phyloP scores from a whole-genome alignment of 2,797 vertebrate species.

The Gymnodraco acuticeps region DNA sequence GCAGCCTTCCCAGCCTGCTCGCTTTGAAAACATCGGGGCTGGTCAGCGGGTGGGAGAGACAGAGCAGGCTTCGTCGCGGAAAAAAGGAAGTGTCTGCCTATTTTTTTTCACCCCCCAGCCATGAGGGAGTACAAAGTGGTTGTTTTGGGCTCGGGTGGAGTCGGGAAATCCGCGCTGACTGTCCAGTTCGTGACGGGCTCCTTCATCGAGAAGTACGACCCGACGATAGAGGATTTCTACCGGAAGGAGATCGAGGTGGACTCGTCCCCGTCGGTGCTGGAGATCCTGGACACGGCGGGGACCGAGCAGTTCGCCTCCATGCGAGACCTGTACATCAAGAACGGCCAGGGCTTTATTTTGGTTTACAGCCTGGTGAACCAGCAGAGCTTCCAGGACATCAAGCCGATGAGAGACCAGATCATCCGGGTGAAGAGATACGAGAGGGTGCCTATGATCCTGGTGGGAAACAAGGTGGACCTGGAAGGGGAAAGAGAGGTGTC shows the following conservation, averaged over 20 bases:
- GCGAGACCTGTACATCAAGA: conserved; percentile 95
- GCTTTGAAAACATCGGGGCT: conserved; percentile 78
- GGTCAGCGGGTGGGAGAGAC: conserved; percentile 66
- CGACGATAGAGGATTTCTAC: conserved; percentile 96
- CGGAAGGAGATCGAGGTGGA: conserved; percentile 97
- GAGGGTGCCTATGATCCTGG: conserved; percentile 95
- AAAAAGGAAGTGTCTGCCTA: conserved; percentile 71
- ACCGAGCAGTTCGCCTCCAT: conserved; percentile 96
- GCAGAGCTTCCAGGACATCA: conserved; percentile 97
- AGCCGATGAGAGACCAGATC: conserved; percentile 96
- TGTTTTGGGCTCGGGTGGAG: conserved; percentile 93
- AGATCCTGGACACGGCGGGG: conserved; percentile 94
- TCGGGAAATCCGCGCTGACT: conserved; percentile 94
- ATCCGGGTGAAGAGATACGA: conserved; percentile 95
- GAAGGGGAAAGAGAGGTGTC: conserved; percentile 95
- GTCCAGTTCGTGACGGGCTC: conserved; percentile 95
- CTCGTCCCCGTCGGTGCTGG: conserved; percentile 94
- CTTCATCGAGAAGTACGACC: conserved; percentile 96
- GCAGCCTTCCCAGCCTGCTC: conserved; percentile 65
- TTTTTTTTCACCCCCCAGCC: conserved; percentile 44
- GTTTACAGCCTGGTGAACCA: conserved; percentile 95
- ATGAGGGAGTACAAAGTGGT: conserved; percentile 97
- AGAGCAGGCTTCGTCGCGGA: conserved; percentile 63
- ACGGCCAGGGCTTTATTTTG: conserved; percentile 93
- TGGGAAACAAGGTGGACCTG: conserved; percentile 98